These are phyloP conservation scores for Mesoligia furuncula DNA, from an alignment of 2,888 invertebrate species.

Conservation along the genomic window DNA sequence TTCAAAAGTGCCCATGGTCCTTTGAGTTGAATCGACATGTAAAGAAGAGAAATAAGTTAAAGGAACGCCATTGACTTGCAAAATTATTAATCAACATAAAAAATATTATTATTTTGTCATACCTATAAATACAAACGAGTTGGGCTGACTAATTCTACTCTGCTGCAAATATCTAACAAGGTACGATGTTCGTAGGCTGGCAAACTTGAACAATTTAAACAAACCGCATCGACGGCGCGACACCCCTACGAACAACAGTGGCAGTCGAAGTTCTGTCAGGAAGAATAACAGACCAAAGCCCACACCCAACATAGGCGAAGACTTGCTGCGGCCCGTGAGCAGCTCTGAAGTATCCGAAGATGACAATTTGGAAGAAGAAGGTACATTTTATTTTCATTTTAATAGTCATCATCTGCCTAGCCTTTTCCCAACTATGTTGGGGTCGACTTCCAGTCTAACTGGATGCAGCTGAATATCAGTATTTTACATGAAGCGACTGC, in stretches of 20 bases:
- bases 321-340: conserved; percentile 79
- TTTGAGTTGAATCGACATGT: not conserved
- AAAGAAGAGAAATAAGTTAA: not conserved
- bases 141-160: not conserved
- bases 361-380: conserved; percentile 76
- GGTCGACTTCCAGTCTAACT: no score
- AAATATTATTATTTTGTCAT: not conserved
- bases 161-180: conserved; percentile 26
- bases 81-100: not conserved
- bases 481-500: no score
- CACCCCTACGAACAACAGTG: conserved; percentile 65
- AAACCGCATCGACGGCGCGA: conserved; percentile 77
- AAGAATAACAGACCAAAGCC: conserved; percentile 58
- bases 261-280: conserved; percentile 61
- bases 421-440: no score
- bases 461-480: no score
- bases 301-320: conserved; percentile 74
- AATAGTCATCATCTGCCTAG: no score
- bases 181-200: conserved; percentile 75
- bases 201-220: conserved; percentile 77
- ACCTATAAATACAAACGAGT: not conserved
- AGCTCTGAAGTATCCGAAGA: conserved; percentile 80
- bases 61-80: not conserved
- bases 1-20: no score
- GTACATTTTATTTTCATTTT: conserved; percentile 54